Percentiles rank a stretch among this genome's conserved stretches.
phyloP scores from a whole-genome alignment of 1,140 invertebrate genomes.

The Brachionus manjavacas region DNA sequence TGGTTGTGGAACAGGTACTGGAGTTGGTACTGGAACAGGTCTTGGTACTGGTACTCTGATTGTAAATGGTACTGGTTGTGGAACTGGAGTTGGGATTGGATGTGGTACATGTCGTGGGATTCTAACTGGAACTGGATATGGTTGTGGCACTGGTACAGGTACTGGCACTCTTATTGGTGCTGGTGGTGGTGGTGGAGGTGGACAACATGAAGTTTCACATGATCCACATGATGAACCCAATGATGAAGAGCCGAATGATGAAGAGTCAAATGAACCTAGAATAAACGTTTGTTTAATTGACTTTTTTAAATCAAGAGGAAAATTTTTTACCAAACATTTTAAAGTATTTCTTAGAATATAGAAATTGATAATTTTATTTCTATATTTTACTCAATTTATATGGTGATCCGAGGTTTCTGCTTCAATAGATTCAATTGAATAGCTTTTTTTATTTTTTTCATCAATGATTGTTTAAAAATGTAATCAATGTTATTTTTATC shows the following conservation, averaged over 20 bases:
- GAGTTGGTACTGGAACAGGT: neutral
- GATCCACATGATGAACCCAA: slow-evolving; percentile 26
- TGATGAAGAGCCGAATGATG: neutral
- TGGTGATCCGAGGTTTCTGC: neutral
- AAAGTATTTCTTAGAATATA: neutral
- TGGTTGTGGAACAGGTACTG: neutral
- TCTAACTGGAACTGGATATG: too few species aligned
- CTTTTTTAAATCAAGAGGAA: too few species aligned
- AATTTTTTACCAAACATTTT: neutral
- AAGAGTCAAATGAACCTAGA: too few species aligned
- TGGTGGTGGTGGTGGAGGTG: neutral
- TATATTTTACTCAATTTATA: neutral
- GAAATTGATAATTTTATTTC: neutral
- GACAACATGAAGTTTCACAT: too few species aligned
- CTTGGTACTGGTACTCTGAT: neutral
- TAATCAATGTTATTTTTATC: neutral
- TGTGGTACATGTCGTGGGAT: too few species aligned
- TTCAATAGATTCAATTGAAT: neutral
- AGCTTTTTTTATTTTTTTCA: neutral
- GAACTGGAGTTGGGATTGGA: neutral
- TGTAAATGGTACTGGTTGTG: neutral
- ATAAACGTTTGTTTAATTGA: too few species aligned
- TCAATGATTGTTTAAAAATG: neutral
- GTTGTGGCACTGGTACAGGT: neutral
- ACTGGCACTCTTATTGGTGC: neutral